A percentile compares a stretch with the other conserved stretches of the same genome.
Evolutionary conservation across 2,797 vertebrate species (phyloP).

Genomic region (Bradypus variegatus): DNA sequence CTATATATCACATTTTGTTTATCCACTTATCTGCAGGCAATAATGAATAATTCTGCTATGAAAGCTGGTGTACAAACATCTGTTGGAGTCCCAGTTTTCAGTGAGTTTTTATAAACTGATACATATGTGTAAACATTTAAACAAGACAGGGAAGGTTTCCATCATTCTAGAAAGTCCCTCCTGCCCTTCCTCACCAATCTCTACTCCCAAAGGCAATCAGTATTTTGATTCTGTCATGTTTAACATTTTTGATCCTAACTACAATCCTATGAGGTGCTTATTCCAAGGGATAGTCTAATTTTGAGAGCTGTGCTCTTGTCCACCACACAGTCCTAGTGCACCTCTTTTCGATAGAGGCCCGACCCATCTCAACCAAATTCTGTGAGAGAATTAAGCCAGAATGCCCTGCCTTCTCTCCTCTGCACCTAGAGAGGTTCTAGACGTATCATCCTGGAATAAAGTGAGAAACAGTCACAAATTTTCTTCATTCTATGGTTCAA

Average conservation of each 20-base stretch:
- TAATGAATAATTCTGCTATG: too few relatives aligned
- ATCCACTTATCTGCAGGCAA: too few relatives aligned
- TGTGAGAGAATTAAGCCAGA: neutral
- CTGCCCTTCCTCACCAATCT: neutral
- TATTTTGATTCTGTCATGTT: neutral
- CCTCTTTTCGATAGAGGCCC: neutral
- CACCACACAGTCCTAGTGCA: accelerated
- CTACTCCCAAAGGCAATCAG: neutral
- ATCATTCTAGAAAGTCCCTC: neutral
- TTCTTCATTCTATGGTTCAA: neutral
- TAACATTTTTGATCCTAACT: neutral
- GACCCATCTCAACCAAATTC: neutral
- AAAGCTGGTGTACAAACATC: too few relatives aligned
- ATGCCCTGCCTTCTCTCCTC: neutral
- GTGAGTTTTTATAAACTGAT: neutral
- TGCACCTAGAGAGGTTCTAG: neutral
- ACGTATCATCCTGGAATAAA: neutral
- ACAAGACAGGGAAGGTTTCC: neutral
- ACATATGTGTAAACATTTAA: neutral
- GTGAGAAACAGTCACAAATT: neutral
- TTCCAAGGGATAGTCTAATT: neutral
- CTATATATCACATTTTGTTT: too few relatives aligned
- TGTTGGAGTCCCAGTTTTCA: neutral
- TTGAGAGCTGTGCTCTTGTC: neutral
- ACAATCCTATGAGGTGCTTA: neutral